Base-by-base conservation (phyloP, 2,797 vertebrate species). In the Alosa sapidissima region DNA sequence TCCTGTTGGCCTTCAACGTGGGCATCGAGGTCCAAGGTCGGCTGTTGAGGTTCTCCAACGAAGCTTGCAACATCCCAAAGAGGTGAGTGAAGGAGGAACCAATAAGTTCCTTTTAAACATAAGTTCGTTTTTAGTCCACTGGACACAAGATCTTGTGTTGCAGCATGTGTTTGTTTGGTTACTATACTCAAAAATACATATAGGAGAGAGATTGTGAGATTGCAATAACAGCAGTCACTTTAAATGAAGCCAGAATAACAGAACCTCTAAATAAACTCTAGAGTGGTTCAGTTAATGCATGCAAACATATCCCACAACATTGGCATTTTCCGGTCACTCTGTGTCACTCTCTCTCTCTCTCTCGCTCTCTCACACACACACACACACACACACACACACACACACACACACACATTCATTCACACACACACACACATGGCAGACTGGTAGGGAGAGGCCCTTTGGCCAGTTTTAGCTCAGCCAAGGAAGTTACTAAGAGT, bases 1-100 rank as follows among this genome's bases (percentile, higher is more conserved):
- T 98, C 83, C 93, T 98, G 87, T 90, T 96, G 85, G 97, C 97
- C 0, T 98, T 97, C 89, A 97, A 97, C 0, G 94, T 98, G 21
- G 97, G 97, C 81, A 93, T 97, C 21, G 97, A 98, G 92, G 95
- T 98, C 87, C 97, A 98, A 89, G 97, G 97, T 11, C 93, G 96
- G 82, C 94, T 98, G 83, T 94, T 98, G 96, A 94, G 95, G 85
- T 97, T 97, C 93, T 98, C 97, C 89, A 94, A 90, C 0, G 96
- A 97, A 87, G 96, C 97, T 85, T 91, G 91, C 1, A 91, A 96
- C 91, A 98, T 97, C 85, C 97, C 97, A 13, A 97, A 97, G 87
- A 96, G 95, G 96, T 97, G 89, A 95, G 91, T 3, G 0, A 55
- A 82, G 81, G 47, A 75, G 8, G 36, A 24, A 51, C 48, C 2